Percentiles rank a stretch among this genome's conserved stretches.
phyloP scores from a whole-genome alignment of 2,113 vertebrate genomes.

The Theristicus caerulescens region DNA sequence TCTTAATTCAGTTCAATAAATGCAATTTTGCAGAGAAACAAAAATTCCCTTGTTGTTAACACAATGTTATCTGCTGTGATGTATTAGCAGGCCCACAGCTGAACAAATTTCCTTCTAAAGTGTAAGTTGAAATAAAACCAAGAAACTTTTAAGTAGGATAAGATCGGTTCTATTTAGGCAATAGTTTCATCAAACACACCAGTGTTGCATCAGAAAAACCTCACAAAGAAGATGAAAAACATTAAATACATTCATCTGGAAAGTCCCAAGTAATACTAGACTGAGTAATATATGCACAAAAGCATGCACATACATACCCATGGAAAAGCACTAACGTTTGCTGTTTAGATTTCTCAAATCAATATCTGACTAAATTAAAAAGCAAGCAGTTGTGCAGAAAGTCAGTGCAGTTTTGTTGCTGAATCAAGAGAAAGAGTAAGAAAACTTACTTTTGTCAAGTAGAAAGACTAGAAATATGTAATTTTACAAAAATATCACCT shows the following conservation, averaged over 20 bases:
- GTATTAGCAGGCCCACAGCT: not conserved
- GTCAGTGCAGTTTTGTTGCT: not conserved
- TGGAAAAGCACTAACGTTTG: not conserved
- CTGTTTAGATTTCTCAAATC: not conserved
- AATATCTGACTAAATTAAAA: not conserved
- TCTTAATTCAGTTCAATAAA: conserved; percentile 63
- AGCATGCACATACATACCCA: not conserved
- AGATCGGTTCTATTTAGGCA: not conserved
- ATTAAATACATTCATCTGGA: not conserved
- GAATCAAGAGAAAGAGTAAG: not conserved
- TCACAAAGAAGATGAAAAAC: not conserved
- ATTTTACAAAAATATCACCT: not conserved
- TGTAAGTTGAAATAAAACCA: not conserved
- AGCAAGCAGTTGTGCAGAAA: not conserved
- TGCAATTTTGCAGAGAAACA: conserved; percentile 56
- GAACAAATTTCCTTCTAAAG: not conserved
- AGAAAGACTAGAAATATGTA: not conserved
- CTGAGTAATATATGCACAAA: not conserved
- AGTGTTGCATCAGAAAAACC: not conserved
- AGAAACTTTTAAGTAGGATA: not conserved
- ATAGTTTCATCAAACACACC: not conserved
- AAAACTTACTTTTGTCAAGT: not conserved
- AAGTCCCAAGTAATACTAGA: not conserved
- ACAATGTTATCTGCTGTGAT: not conserved
- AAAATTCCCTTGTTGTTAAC: conserved; percentile 53